Percentiles rank a stretch among this genome's conserved stretches.
These are phyloP conservation scores for Apeltes quadracus DNA, from an alignment of 2,113 vertebrate species.

Conservation along the genomic window DNA sequence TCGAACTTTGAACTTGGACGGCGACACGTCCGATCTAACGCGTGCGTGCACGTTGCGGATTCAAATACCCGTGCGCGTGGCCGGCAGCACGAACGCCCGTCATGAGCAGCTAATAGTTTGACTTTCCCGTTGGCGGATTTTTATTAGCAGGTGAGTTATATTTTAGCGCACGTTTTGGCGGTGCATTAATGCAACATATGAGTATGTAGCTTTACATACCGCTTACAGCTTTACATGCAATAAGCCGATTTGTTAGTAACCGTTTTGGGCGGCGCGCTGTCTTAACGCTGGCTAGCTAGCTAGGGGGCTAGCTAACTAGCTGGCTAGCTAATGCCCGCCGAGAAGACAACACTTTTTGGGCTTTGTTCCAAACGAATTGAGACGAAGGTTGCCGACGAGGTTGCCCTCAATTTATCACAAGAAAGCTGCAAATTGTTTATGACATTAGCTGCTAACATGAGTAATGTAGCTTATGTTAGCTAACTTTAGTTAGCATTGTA, in stretches of 20 bases:
- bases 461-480: not conserved
- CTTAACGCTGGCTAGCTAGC: not conserved
- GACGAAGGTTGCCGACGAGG: no score
- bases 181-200: not conserved
- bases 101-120: not conserved
- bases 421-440: not conserved
- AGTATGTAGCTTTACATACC: accelerated
- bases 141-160: not conserved
- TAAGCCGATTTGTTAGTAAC: no score
- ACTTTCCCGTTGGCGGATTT: no score
- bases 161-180: not conserved
- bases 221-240: no score
- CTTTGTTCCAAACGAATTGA: not conserved
- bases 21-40: no score
- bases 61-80: not conserved
- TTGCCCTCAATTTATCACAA: not conserved
- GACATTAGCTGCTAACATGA: not conserved
- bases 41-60: not conserved
- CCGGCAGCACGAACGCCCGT: no score
- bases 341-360: not conserved
- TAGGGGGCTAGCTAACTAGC: not conserved
- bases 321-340: not conserved
- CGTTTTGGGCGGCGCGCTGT: not conserved
- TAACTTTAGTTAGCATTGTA: not conserved
- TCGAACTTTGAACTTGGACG: not conserved